Percentiles rank a stretch among this genome's conserved stretches.
phyloP scores from a whole-genome alignment of 2,797 vertebrate species.

The Tarsius wallacei region DNA sequence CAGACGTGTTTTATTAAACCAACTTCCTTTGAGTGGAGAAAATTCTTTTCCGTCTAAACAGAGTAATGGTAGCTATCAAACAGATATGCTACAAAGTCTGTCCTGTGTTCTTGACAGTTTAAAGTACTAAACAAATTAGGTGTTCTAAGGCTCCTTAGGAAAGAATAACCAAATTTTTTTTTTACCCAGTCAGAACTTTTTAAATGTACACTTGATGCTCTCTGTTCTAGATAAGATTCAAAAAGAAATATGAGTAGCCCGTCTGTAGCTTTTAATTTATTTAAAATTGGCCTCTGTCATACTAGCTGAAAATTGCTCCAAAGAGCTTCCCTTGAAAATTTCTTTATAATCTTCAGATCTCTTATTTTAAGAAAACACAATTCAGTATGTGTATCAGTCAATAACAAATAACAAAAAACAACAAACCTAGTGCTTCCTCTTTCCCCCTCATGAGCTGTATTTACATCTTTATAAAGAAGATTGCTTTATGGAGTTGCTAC shows the following conservation, averaged over 20 bases:
- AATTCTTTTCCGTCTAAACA: conserved; percentile 30
- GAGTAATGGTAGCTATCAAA: background rate
- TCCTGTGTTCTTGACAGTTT: conserved; percentile 8
- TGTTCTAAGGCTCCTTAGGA: background rate
- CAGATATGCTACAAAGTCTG: background rate
- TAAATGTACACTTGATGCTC: conserved; percentile 18
- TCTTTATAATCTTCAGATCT: conserved; percentile 5
- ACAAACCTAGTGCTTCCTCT: conserved; percentile 7
- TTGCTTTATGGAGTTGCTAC: background rate
- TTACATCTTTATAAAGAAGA: background rate
- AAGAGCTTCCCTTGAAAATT: conserved; percentile 20
- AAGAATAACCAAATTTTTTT: conserved; percentile 29
- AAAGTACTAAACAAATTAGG: conserved; percentile 27
- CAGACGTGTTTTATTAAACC: conserved; percentile 26
- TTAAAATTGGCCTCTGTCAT: background rate
- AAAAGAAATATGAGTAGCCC: background rate
- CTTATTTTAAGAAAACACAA: conserved; percentile 2
- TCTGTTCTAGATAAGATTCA: background rate
- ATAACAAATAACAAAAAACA: background rate
- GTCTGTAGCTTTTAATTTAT: background rate
- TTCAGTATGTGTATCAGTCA: background rate
- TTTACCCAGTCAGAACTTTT: background rate
- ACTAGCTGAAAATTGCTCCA: conserved; percentile 4
- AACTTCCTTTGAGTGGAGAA: background rate
- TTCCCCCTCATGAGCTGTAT: background rate